Base-by-base conservation (phyloP, 1,140 invertebrate species). In the Cydia splendana region DNA sequence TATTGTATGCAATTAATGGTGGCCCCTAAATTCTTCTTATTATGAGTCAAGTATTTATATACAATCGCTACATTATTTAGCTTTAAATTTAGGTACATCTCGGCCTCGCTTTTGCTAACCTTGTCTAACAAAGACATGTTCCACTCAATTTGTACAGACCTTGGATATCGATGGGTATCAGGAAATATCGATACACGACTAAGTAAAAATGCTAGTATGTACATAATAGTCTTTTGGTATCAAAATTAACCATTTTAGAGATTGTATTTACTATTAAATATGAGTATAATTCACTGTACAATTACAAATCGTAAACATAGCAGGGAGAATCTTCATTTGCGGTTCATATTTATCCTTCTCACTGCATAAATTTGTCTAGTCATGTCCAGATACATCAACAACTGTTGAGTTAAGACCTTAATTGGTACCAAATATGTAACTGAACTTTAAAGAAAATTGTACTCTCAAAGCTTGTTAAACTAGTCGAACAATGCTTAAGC, bases 141-240 rank as follows among this genome's bases (percentile, higher is more conserved):
- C 80, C 74, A 78, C 78, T 81, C 82, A 84, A 73, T 77, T 78
- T 38, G 76, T 76, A 79, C 30, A 79, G 80, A 85, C 88, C 88
- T 92, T 90, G 87, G 84, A 80, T 79, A 86, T 88, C 80, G 87
- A 88, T 85, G 82, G 86, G 77, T 85, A 86, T 88, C 86, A 87
- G 84, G 87, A 88, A 90, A 84, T 88, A 81, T 82, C 76, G 74
- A 81, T 82, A 9, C 67, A 69, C 30, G 24, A 38, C 10, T 30
- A 69, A 69, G 18, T 20, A 15, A 48, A 48, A 15, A 48, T 48
- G 12, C 45, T 7, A 57, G 6, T 9, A 34, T 1, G 1, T 1
- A n/a, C 4, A 7, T 53, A 53, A 53, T 57, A 18, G 10, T 57
- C 53, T 57, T 18, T 57, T 57, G 53, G 10, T 18, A 9, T n/a